Percentiles rank a stretch among this genome's conserved stretches.
Conservation (phyloP, 92 coral and sea anemone species). For the Meandrina meandrites region DNA sequence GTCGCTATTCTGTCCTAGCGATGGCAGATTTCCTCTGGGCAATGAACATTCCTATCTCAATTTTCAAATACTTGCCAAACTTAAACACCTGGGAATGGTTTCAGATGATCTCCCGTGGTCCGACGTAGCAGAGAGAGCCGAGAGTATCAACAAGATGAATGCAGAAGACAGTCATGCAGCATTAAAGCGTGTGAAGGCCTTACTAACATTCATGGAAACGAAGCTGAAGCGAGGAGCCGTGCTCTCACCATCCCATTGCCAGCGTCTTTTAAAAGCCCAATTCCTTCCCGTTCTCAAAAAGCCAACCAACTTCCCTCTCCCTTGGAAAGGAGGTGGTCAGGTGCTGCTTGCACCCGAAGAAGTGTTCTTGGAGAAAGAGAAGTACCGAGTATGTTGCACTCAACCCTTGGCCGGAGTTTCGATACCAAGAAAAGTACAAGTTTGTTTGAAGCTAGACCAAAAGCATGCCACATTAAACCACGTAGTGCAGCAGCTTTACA, state of each 20-base stretch:
- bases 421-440: constrained; percentile 25
- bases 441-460: constrained; percentile 24
- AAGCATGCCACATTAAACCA: constrained; percentile 33
- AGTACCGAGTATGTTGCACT: constrained; percentile 61
- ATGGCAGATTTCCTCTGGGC: constrained; percentile 71
- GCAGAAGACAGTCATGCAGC: constrained; percentile 28
- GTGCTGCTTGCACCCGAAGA: constrained; percentile 53
- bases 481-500: constrained; percentile 43
- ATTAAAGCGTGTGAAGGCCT: constrained; percentile 29
- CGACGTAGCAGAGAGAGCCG: constrained; percentile 70
- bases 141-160: constrained; percentile 45
- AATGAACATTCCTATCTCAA: constrained; percentile 23
- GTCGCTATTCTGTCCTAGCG: constrained; percentile 54
- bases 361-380: constrained; percentile 25
- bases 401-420: constrained; percentile 50
- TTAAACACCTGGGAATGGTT: constrained; percentile 70
- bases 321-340: constrained; percentile 65
- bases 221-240: constrained; percentile 23
- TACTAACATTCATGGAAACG: constrained; percentile 39
- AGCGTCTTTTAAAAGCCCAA: constrained; percentile 7
- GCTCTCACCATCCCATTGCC: not conserved
- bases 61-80: constrained; percentile 31
- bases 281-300: constrained; percentile 68
- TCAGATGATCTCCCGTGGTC: constrained; percentile 66
- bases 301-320: constrained; percentile 54